A percentile compares a stretch with the other conserved stretches of the same genome.
Evolutionary conservation across 2,888 invertebrate genomes (phyloP).

Genomic region (Rhopalosiphum nymphaeae): DNA sequence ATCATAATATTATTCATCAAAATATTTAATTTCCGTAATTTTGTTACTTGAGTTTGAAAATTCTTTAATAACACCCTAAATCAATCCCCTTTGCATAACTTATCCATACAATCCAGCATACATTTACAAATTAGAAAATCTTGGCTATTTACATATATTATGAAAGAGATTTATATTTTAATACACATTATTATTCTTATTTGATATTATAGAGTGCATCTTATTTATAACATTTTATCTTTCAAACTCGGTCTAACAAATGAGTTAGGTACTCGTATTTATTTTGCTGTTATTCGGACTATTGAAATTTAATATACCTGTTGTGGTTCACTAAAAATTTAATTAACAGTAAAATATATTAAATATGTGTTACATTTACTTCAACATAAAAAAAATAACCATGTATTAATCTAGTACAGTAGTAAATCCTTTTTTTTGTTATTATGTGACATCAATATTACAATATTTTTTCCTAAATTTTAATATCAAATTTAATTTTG

Average conservation of each 20-base stretch:
- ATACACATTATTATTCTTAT: conserved; percentile 47
- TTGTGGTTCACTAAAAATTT: not conserved
- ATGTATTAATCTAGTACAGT: not conserved
- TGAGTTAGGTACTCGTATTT: not conserved
- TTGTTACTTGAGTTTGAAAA: not conserved
- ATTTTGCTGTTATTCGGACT: not conserved
- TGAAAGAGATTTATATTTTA: conserved; percentile 45
- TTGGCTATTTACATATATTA: conserved; percentile 40
- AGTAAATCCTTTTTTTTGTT: not conserved
- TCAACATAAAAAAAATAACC: not conserved
- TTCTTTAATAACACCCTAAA: conserved; percentile 44
- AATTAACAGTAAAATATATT: not conserved
- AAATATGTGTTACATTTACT: not conserved
- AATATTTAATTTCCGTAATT: not conserved
- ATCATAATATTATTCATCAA: not conserved
- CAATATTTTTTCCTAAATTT: not conserved
- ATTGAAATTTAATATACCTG: conserved; percentile 2
- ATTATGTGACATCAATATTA: not conserved
- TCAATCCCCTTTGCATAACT: not conserved
- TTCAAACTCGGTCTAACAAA: not conserved
- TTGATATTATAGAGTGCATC: not conserved
- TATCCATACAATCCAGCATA: not conserved
- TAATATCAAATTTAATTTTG: not conserved
- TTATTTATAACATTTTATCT: conserved; percentile 32
- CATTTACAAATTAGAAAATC: conserved; percentile 54